These are phyloP conservation scores for Andrena minutula DNA, from an alignment of 2,888 invertebrate genomes.

Conservation along the genomic window DNA sequence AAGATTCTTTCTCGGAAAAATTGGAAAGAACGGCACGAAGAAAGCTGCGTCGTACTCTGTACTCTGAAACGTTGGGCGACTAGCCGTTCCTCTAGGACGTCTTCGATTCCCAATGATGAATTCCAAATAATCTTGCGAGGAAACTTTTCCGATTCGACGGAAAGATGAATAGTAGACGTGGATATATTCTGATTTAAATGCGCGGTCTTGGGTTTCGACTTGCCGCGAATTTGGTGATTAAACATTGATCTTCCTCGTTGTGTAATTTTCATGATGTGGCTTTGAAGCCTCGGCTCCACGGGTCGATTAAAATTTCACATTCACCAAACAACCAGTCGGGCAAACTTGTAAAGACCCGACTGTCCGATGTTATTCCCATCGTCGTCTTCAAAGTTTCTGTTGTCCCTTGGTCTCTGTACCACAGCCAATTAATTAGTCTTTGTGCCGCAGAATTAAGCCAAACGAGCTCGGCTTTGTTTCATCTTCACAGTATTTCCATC, in stretches of 20 bases:
- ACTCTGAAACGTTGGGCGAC: not conserved
- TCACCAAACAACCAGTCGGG: not conserved
- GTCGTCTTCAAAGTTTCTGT: constrained; percentile 25
- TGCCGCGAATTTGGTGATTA: not conserved
- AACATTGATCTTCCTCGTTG: not conserved
- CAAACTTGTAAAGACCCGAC: constrained; percentile 12
- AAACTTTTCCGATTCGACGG: constrained; percentile 17
- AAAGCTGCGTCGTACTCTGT: not conserved
- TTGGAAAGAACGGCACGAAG: not conserved
- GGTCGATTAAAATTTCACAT: constrained; percentile 8
- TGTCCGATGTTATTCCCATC: not conserved
- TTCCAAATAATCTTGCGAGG: constrained; percentile 6
- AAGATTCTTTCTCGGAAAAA: constrained; percentile 20
- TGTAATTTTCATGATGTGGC: not conserved
- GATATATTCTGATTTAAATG: constrained; percentile 23
- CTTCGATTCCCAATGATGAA: constrained; percentile 5
- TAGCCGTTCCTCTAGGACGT: constrained; percentile 14
- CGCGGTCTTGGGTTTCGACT: not conserved
- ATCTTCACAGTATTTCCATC: not conserved
- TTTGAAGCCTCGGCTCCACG: not conserved
- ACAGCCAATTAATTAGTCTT: constrained; percentile 35
- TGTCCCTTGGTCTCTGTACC: constrained; percentile 17
- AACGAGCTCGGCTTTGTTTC: constrained; percentile 41
- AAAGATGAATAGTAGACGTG: constrained; percentile 2
- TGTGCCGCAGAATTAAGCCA: constrained; percentile 33